Evolutionary conservation across 1,140 invertebrate species (phyloP).

Genomic region (Lethrus apterus): DNA sequence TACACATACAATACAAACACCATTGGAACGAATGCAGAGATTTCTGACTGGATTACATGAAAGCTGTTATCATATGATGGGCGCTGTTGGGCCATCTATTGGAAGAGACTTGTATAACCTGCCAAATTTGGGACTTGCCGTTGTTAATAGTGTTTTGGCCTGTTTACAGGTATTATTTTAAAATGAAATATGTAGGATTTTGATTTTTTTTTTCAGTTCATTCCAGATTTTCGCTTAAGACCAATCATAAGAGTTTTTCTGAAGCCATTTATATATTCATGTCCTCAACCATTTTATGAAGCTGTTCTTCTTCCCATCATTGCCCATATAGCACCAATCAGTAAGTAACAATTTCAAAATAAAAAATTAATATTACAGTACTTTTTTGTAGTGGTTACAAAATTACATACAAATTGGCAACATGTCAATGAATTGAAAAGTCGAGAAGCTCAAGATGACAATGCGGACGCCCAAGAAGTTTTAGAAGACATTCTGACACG

Average conservation of each 20-base stretch:
- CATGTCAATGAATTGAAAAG: constrained; percentile 68
- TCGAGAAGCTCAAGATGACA: constrained; percentile 61
- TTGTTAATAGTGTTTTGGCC: constrained; percentile 59
- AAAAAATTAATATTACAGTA: neutral
- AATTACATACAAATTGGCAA: constrained; percentile 70
- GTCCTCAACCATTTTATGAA: constrained; percentile 69
- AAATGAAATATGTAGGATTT: constrained; percentile 14
- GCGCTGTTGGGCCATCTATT: constrained; percentile 67
- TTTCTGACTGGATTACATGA: constrained; percentile 66
- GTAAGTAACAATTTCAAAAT: constrained; percentile 48
- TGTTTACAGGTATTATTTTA: constrained; percentile 51
- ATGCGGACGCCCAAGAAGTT: constrained; percentile 77
- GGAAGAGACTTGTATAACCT: constrained; percentile 76
- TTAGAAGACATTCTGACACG: constrained; percentile 82
- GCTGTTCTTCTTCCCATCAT: constrained; percentile 70
- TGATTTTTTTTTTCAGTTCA: constrained; percentile 40
- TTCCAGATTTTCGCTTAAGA: constrained; percentile 80
- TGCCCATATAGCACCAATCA: constrained; percentile 66
- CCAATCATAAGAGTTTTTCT: constrained; percentile 77
- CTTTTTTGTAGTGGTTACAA: constrained; percentile 56
- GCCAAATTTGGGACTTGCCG: constrained; percentile 51
- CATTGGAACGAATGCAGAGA: constrained; percentile 72
- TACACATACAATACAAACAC: constrained; percentile 45
- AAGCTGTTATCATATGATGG: constrained; percentile 70
- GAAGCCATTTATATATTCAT: constrained; percentile 77